A percentile compares a stretch with the other conserved stretches of the same genome.
phyloP scores from a whole-genome alignment of 2,797 vertebrate species.

The Enteromius mattozi region DNA sequence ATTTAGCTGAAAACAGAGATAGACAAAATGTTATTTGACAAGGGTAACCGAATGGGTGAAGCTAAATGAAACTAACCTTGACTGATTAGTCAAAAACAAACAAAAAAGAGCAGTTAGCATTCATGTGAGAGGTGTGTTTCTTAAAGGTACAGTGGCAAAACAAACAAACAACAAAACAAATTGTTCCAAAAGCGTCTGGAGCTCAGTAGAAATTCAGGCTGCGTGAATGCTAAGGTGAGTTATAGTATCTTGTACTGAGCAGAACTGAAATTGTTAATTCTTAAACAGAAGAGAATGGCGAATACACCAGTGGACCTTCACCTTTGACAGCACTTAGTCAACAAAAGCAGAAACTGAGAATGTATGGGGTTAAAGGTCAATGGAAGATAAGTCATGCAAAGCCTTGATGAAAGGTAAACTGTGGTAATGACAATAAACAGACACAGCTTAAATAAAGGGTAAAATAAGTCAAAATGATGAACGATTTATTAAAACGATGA shows the following conservation, averaged over 20 bases:
- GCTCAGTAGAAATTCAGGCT: background rate
- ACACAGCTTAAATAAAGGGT: background rate
- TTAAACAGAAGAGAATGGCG: background rate
- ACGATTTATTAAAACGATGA: background rate
- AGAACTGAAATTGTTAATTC: background rate
- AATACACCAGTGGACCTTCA: slow-evolving; percentile 34
- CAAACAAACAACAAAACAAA: background rate
- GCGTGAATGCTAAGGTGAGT: background rate
- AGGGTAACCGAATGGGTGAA: background rate
- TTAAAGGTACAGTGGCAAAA: background rate
- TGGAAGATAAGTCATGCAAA: slow-evolving; percentile 27
- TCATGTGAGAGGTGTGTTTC: background rate
- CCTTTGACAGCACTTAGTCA: slow-evolving; percentile 35
- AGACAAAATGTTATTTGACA: background rate
- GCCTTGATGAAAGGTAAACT: slow-evolving; percentile 49
- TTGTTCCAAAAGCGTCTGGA: background rate
- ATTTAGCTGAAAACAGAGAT: too few species aligned
- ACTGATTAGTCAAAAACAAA: background rate
- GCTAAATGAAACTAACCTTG: background rate
- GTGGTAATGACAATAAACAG: slow-evolving; percentile 37
- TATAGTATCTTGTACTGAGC: background rate
- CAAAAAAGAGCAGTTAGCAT: background rate
- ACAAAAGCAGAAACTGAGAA: slow-evolving; percentile 13
- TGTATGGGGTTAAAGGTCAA: slow-evolving; percentile 43
- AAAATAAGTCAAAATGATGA: background rate